phyloP scores from a whole-genome alignment of 2,113 vertebrate species.

The Rhinichthys klamathensis region DNA sequence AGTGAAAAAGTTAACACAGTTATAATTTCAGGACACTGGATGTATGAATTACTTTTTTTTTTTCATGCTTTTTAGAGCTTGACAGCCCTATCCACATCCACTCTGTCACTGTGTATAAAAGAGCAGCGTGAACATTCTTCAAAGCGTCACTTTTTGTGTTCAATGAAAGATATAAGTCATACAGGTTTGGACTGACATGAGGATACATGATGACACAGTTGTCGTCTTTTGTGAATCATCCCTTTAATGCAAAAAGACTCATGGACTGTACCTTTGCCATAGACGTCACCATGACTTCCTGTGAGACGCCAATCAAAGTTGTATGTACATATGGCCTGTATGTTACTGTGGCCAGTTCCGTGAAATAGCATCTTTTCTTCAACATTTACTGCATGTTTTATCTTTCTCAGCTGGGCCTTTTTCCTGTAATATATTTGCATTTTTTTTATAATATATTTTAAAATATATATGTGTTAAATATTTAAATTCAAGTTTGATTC shows the following conservation, averaged over 20 bases:
- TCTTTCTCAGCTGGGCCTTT: constrained; percentile 92
- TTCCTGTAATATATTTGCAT: constrained; percentile 76
- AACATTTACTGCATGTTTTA: constrained; percentile 81
- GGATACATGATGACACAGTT: not conserved
- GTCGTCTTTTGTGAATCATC: not conserved
- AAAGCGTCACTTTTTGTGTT: not conserved
- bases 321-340: constrained; percentile 95
- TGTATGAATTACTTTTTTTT: too few relatives aligned
- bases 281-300: constrained; percentile 90
- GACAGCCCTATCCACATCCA: too few relatives aligned
- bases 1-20: too few relatives aligned
- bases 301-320: constrained; percentile 98
- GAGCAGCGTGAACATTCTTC: too few relatives aligned
- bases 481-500: not conserved
- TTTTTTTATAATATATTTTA: too few relatives aligned
- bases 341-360: constrained; percentile 93
- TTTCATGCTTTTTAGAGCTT: too few relatives aligned
- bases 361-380: constrained; percentile 97
- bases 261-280: constrained; percentile 89
- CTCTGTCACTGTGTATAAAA: too few relatives aligned
- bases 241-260: not conserved
- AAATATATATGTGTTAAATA: too few relatives aligned
- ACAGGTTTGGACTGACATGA: not conserved
- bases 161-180: not conserved
- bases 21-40: too few relatives aligned